Percentiles rank a stretch among this genome's conserved stretches.
Conservation (phyloP, 2,797 vertebrate genomes). For the Tapera naevia region DNA sequence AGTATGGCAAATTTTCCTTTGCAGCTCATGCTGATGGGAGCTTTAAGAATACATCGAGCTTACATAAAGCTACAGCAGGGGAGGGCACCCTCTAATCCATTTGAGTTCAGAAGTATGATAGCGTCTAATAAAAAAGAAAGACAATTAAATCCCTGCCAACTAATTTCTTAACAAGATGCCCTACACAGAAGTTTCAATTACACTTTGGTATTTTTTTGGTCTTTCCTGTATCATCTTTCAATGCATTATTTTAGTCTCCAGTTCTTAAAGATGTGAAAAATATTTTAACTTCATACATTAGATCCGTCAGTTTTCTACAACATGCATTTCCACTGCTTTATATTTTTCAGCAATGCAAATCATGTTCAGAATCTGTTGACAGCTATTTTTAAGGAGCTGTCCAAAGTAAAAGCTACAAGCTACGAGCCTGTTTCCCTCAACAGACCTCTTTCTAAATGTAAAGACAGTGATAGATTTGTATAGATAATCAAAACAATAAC, state of each 20-base stretch:
- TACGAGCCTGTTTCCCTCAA: neutral
- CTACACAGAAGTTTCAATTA: neutral
- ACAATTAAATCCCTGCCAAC: neutral
- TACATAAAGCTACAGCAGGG: neutral
- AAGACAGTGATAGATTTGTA: neutral
- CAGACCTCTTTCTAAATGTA: constrained; percentile 3
- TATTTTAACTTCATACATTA: neutral
- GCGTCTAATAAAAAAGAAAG: neutral
- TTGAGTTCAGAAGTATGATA: neutral
- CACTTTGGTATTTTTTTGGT: neutral
- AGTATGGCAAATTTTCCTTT: neutral
- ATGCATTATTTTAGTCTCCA: neutral
- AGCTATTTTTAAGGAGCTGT: neutral
- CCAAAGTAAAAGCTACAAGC: neutral
- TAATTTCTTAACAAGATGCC: neutral
- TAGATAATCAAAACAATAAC: neutral
- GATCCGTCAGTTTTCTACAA: neutral
- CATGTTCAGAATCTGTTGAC: neutral
- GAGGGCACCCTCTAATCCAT: neutral
- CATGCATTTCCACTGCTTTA: neutral
- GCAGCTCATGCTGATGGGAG: neutral
- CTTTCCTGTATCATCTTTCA: neutral
- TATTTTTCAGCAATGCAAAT: neutral
- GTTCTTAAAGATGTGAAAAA: neutral
- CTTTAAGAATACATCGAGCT: neutral